Base-by-base conservation (phyloP, 2,113 vertebrate genomes). In the Nematolebias whitei region DNA sequence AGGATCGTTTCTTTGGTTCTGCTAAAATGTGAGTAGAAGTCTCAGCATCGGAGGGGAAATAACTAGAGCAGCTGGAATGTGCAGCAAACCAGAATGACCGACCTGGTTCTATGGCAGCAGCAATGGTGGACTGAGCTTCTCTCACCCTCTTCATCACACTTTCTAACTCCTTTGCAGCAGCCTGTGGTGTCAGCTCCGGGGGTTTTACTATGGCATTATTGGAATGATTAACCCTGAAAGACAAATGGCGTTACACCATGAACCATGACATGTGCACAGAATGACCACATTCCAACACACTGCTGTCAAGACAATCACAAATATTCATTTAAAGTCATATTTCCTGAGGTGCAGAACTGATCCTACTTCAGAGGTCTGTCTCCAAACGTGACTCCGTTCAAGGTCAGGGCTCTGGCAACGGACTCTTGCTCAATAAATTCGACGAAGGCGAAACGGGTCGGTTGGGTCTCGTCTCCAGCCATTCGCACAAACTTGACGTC, bases 201-300 rank as follows among this genome's bases (percentile, higher is more conserved):
- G 97, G 97, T 69, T 99, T 99, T 64, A 99, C 96, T 71, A 99
- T 99, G 86, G 96, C 96, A 67, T 98, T 98, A 88, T 98, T 98
- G 91, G 97, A 99, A 93, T 99, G 97, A 93, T 99, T 99, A 79
- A 99, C 97, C 92, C 97, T 99, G 88, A 56, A 71, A 76, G n/a
- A 39, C 14, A 83, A 38, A 54, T 26, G 2, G 7, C 13, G 8
- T 18, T 8, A 16, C 16, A 3, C 18, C 15, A 8, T 11, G 9
- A 20, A 32, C 22, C 6, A 8, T 2, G n/a, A n/a, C n/a, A n/a
- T n/a, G n/a, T 6, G 18, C 7, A 11, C 5, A 8, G 12, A 15
- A 20, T 35, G 16, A 40, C 16, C 16, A 29, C 5, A 32, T 45
- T 19, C 18, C 3, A 26, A 18, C 43, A 44, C 43, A n/a, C 43